These are phyloP conservation scores for Macrophya annulata DNA, from an alignment of 2,888 invertebrate species.

Conservation along the genomic window DNA sequence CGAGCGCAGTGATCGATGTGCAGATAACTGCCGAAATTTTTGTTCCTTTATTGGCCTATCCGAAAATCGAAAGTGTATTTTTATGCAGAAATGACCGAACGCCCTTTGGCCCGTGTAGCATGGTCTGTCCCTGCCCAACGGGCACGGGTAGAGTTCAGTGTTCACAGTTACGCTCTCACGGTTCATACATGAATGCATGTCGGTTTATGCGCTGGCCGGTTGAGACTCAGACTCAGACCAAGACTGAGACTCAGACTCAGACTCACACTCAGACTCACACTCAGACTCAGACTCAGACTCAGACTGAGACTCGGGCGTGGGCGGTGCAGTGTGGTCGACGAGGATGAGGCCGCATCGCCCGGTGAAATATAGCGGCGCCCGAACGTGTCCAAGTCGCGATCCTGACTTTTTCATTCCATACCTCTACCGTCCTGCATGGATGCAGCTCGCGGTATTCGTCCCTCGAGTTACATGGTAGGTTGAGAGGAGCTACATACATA, in stretches of 20 bases:
- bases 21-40: background rate
- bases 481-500: background rate
- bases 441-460: conserved; percentile 18
- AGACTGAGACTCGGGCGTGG: conserved; percentile 62
- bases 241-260: conserved; percentile 36
- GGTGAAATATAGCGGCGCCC: conserved; percentile 52
- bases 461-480: background rate
- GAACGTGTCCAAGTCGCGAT: conserved; percentile 51
- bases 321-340: conserved; percentile 56
- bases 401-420: conserved; percentile 42
- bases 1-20: background rate
- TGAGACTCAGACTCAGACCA: conserved; percentile 61
- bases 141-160: conserved; percentile 68
- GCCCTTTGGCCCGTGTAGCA: conserved; percentile 70
- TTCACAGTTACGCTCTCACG: conserved; percentile 78
- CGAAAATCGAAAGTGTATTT: conserved; percentile 65
- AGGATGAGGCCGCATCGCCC: conserved; percentile 48
- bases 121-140: conserved; percentile 57
- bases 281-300: conserved; percentile 60
- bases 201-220: conserved; percentile 62
- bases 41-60: conserved; percentile 21
- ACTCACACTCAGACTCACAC: conserved; percentile 60
- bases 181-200: conserved; percentile 73
- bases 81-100: conserved; percentile 71
- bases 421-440: conserved; percentile 6